Evolutionary conservation across 2,113 vertebrate genomes (phyloP).

Genomic region (Perccottus glenii): DNA sequence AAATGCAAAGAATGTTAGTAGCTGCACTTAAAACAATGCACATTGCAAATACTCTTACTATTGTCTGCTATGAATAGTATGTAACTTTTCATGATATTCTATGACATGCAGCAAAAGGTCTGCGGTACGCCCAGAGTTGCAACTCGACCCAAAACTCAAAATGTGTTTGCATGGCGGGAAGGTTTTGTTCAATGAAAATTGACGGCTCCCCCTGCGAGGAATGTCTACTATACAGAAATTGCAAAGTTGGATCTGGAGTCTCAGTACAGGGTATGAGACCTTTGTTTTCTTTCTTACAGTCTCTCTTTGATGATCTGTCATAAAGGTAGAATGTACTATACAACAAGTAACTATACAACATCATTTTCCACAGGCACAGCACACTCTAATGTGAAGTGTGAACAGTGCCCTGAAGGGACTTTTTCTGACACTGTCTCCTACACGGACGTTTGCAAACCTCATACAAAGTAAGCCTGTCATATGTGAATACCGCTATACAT

Average conservation of each 20-base stretch:
- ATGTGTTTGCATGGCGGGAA: slow-evolving; percentile 67
- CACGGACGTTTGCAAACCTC: slow-evolving; percentile 51
- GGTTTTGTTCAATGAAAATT: slow-evolving; percentile 26
- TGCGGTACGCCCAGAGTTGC: slow-evolving; percentile 49
- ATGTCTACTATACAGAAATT: slow-evolving; percentile 1
- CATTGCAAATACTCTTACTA: no score
- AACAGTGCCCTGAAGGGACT: slow-evolving; percentile 35
- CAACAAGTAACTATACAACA: background rate
- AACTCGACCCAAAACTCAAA: slow-evolving; percentile 24
- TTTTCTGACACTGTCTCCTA: slow-evolving; percentile 61
- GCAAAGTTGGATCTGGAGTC: slow-evolving; percentile 58
- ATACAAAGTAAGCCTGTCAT: slow-evolving; percentile 59
- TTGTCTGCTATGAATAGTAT: background rate
- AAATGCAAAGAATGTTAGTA: slow-evolving; percentile 59
- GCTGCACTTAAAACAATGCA: background rate
- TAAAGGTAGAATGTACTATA: background rate
- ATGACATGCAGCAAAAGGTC: slow-evolving; percentile 49
- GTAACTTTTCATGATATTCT: background rate
- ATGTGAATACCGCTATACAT: background rate
- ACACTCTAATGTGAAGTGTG: slow-evolving; percentile 53
- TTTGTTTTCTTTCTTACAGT: background rate
- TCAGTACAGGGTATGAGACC: slow-evolving; percentile 49
- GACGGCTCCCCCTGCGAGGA: background rate
- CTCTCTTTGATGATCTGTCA: background rate
- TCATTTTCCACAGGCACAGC: slow-evolving; percentile 51